A percentile compares a stretch with the other conserved stretches of the same genome.
phyloP scores from a whole-genome alignment of 2,797 vertebrate species.

The Megaceryle alcyon region DNA sequence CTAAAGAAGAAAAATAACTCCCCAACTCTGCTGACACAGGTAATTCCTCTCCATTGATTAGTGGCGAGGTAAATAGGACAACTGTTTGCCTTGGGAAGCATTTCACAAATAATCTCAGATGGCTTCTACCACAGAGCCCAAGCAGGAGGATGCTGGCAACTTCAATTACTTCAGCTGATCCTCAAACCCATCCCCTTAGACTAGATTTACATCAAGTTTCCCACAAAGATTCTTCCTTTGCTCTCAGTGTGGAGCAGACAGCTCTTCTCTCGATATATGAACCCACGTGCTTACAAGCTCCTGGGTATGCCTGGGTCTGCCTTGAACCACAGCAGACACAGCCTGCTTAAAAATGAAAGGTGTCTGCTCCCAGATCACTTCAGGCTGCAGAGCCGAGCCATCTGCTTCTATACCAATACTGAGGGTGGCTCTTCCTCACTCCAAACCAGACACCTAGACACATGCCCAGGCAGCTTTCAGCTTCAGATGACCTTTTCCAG shows the following conservation, averaged over 20 bases:
- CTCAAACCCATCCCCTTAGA: neutral
- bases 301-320: neutral
- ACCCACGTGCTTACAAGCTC: neutral
- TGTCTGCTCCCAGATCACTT: neutral
- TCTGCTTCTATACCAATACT: neutral
- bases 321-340: neutral
- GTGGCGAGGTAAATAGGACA: neutral
- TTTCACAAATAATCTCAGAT: neutral
- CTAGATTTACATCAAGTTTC: neutral
- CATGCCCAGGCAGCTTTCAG: neutral
- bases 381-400: neutral
- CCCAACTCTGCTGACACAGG: constrained; percentile 17
- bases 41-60: neutral
- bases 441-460: neutral
- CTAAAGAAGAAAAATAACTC: neutral
- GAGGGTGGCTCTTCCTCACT: neutral
- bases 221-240: neutral
- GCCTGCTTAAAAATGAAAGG: neutral
- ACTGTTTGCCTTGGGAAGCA: neutral
- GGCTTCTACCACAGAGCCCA: neutral
- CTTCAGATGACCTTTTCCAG: constrained; percentile 50
- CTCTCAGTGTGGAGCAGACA: neutral
- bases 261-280: neutral
- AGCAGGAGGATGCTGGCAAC: neutral
- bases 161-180: neutral